Conservation (phyloP, 2,888 invertebrate genomes). For the Dascillus cervinus region DNA sequence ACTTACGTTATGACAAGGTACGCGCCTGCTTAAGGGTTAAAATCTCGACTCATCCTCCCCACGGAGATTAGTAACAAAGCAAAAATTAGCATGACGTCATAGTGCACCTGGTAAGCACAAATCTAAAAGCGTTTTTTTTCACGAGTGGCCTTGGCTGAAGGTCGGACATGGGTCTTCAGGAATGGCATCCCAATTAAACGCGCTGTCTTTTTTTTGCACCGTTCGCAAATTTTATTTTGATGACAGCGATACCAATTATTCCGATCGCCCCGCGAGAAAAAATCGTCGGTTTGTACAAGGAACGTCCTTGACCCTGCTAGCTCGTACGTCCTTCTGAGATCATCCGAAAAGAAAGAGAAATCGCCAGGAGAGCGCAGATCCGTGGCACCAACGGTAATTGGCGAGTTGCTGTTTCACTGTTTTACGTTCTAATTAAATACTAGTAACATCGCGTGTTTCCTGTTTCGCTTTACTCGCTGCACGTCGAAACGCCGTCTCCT, state of each 20-base stretch:
- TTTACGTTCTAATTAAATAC: slow-evolving; percentile 23
- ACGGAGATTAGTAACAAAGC: too few species aligned
- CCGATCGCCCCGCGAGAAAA: slow-evolving; percentile 9
- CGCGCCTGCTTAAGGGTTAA: too few species aligned
- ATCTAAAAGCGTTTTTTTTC: slow-evolving; percentile 4
- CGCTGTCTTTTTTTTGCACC: slow-evolving; percentile 10
- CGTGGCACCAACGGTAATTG: slow-evolving; percentile 26
- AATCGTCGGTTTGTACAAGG: slow-evolving; percentile 4
- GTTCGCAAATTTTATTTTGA: slow-evolving; percentile 11
- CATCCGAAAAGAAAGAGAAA: slow-evolving; percentile 24
- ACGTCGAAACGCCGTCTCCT: slow-evolving; percentile 4
- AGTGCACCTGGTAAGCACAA: slow-evolving; percentile 9
- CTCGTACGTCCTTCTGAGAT: slow-evolving; percentile 23
- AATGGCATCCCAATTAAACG: slow-evolving; percentile 15
- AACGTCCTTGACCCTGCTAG: slow-evolving; percentile 24
- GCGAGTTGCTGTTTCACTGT: slow-evolving; percentile 18
- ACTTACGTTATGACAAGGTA: too few species aligned
- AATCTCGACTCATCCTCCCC: too few species aligned
- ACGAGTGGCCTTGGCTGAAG: slow-evolving; percentile 14
- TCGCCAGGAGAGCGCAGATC: slow-evolving; percentile 17
- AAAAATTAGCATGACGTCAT: slow-evolving; percentile 7
- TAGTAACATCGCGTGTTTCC: slow-evolving; percentile 6
- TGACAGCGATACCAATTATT: slow-evolving; percentile 8
- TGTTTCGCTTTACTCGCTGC: slow-evolving; percentile 8
- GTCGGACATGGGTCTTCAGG: slow-evolving; percentile 11